Evolutionary conservation across 1,140 invertebrate species (phyloP), one percentile per base, ranked within the genome.

Genomic region (Papilio polytes): DNA sequence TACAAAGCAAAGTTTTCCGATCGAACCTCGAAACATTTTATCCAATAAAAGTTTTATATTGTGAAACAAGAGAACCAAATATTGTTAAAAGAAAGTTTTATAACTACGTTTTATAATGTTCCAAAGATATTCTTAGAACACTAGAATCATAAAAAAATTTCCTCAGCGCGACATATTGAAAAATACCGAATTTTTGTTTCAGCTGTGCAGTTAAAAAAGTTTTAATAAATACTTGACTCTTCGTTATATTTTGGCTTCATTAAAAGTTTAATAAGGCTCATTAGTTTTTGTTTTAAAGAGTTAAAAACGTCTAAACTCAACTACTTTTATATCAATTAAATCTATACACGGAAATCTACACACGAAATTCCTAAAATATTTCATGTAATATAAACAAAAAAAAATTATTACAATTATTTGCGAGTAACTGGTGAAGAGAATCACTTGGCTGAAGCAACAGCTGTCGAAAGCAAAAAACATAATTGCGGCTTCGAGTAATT

Each of bases 1-100:
- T 48, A 76, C 74, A 76, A 51, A 76, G 44, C 22, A 76, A 76
- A 76, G 46, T 76, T 76, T 76, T 51, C 20, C 41, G 74, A 48
- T 76, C 74, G 46, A 51, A 76, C n/a, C 74, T 51, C 74, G 44
- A 51, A 76, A 76, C 74, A n/a, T 22, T 76, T 76, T 51, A 76
- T 46, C 74, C 74, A 76, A 76, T 76, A 48, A 53, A 76, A 76
- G 41, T 74, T 74, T 74, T 2, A 74, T 74, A n/a, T 74, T 22
- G 36, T 76, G 74, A 76, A 76, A 70, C 63, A 70, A 70, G 63
- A 70, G 63, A 36, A 70, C 12, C 63, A 70, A 70, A 70, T 70
- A 70, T 31, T 18, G 63, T 70, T 41, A 36, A 31, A 31, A 8
- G 63, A 70, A 31, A 70, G 26, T 70, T 70, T 31, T 15, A 10